Base-by-base conservation (phyloP, 2,797 vertebrate species). In the Cossypha polioptera region DNA sequence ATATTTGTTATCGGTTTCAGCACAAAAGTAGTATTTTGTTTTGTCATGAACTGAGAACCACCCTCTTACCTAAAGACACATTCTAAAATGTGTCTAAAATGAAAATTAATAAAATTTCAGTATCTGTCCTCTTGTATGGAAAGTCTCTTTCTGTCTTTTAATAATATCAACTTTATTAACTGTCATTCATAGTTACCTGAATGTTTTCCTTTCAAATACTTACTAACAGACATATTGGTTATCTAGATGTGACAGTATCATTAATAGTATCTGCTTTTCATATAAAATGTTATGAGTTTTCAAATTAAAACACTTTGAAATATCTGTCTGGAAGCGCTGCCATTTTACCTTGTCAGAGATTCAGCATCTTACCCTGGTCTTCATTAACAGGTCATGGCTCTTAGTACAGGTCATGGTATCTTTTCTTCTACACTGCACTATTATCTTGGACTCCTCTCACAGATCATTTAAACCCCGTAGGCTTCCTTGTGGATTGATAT, bases 101-200 rank as follows among this genome's bases (percentile, higher is more conserved):
- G 35, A 82, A 89, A 93, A 69, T n/a, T 42, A 91, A 84, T 86
- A 72, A 78, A 62, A 53, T 80, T 79, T 18, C 48, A 36, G 13
- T 50, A 43, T 61, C 35, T 3, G 1, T 50, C 26, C 33, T 38
- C n/a, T 50, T 65, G 9, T 31, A 78, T 3, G 19, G 9, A 20
- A 86, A 81, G 26, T 68, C 47, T 85, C 69, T 53, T 88, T 69
- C 53, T 76, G 31, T 59, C 53, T 57, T 19, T 80, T 77, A 80
- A 50, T 83, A 94, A 58, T 25, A 88, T 22, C 38, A 94, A 28
- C 84, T 74, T 88, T 77, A 92, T 87, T 77, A 92, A 65, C 38
- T 83, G 78, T 58, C 79, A 75, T 61, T 92, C 78, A 88, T 17
- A 83, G 85, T 35, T 76, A 53, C 35, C 29, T 71, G 67, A 73